Base-by-base conservation (phyloP, 2,888 invertebrate species). In the Himalopsyche kuldschensis region DNA sequence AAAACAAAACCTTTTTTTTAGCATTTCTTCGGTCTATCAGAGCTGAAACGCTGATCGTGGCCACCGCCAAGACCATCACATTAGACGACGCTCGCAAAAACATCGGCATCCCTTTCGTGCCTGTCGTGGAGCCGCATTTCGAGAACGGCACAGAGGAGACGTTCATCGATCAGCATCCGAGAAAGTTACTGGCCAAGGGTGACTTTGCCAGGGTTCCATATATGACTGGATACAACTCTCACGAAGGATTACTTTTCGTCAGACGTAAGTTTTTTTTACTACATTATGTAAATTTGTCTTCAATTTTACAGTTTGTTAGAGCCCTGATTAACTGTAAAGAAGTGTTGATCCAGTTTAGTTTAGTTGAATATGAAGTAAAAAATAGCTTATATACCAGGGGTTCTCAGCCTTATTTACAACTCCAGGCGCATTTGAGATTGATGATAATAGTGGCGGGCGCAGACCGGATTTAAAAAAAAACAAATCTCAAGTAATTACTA, bases 191-290 rank as follows among this genome's bases (percentile, higher is more conserved):
- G 63, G 85, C 91, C 41, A 86, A 87, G 85, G 88, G 89, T 78
- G 88, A 88, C 0, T 93, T 93, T 24, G 90, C 91, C 30, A 92
- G 92, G 81, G 92, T 94, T 17, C 94, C 94, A 0, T 91, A 94
- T 87, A 91, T 95, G 86, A 92, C 93, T 0, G 94, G 94, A 0
- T 93, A 93, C 87, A 94, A 94, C 84, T 93, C 93, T 0, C 93
- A 94, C 86, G 94, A 94, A 87, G 94, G 94, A n/a, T 92, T 94
- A 88, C 90, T 94, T 46, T 90, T 94, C n/a, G 92, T 93, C 80
- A 89, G 93, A 90, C 90, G 93, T 94, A 87, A 91, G 91, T 84
- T 75, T 3, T 17, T 35, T 46, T 27, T 17, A 41, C 32, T 32
- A 5, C 4, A 32, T 32, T 32, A 32, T 32, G 6, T 4, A 6